phyloP scores from a whole-genome alignment of 2,797 vertebrate species.

The Labeo calbasu region DNA sequence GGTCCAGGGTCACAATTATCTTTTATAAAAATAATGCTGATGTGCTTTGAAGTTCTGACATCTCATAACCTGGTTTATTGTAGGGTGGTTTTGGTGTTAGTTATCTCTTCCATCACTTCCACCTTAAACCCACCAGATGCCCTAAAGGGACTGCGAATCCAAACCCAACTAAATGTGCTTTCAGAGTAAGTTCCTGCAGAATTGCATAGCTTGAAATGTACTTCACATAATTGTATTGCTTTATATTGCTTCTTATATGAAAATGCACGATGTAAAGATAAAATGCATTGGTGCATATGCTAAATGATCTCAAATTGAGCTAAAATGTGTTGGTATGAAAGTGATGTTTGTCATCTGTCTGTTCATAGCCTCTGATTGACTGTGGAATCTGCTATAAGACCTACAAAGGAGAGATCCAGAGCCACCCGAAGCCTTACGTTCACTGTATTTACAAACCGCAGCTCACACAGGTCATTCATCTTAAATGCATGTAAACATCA shows the following conservation, averaged over 20 bases:
- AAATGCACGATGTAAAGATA: background rate
- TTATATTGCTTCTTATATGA: background rate
- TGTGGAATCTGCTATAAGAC: conserved; percentile 77
- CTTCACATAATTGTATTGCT: background rate
- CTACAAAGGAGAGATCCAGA: conserved; percentile 64
- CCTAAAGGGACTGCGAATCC: conserved; percentile 57
- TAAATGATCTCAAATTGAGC: background rate
- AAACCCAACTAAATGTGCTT: conserved; percentile 63
- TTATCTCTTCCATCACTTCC: conserved; percentile 72
- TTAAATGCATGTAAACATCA: background rate
- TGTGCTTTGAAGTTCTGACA: background rate
- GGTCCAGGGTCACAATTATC: too few species aligned
- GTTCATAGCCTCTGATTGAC: conserved; percentile 71
- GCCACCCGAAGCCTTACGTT: conserved; percentile 71
- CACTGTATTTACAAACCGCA: conserved; percentile 65
- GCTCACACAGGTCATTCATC: conserved; percentile 40
- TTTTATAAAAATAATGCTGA: background rate
- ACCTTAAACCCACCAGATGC: conserved; percentile 75
- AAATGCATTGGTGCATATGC: background rate
- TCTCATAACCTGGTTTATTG: conserved; percentile 10
- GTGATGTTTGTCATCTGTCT: background rate
- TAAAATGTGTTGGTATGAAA: background rate
- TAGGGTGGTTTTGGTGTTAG: conserved; percentile 68
- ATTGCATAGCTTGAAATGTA: background rate
- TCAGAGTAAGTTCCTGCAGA: conserved; percentile 71